phyloP scores from a whole-genome alignment of 2,888 invertebrate species.

The Heliconius erato region DNA sequence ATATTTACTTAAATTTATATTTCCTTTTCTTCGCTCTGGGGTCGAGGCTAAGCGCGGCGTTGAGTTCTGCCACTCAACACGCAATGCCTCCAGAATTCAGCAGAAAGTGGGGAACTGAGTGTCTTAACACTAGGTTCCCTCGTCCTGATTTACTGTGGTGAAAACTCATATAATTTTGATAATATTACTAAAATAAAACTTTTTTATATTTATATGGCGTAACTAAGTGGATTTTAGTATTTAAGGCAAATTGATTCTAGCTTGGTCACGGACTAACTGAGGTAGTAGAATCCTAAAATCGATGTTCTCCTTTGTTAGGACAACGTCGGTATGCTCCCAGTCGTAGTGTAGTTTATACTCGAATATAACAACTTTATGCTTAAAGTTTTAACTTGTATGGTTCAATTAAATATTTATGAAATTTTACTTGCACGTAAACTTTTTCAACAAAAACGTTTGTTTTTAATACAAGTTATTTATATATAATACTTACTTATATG shows the following conservation, averaged over 20 bases:
- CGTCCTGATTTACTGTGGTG: too few relatives aligned
- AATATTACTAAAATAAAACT: too few relatives aligned
- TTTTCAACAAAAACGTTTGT: background rate
- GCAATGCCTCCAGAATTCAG: too few relatives aligned
- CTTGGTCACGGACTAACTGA: background rate
- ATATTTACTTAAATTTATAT: too few relatives aligned
- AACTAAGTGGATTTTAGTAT: background rate
- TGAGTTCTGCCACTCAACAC: too few relatives aligned
- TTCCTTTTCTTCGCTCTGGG: too few relatives aligned
- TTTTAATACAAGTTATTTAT: background rate
- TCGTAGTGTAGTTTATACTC: constrained; percentile 19
- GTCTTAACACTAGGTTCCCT: too few relatives aligned
- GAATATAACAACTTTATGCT: background rate
- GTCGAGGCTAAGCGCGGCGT: too few relatives aligned
- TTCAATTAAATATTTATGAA: background rate
- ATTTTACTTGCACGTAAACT: background rate
- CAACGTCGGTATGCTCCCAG: background rate
- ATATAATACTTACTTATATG: too few relatives aligned
- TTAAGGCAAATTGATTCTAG: background rate
- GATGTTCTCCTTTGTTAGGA: constrained; percentile 4
- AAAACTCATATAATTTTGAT: too few relatives aligned
- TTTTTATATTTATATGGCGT: too few relatives aligned
- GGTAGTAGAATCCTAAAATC: constrained; percentile 8
- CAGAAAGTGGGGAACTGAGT: too few relatives aligned
- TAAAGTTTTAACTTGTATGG: background rate